phyloP scores from a whole-genome alignment of 2,113 vertebrate genomes.

The Pholis gunnellus region DNA sequence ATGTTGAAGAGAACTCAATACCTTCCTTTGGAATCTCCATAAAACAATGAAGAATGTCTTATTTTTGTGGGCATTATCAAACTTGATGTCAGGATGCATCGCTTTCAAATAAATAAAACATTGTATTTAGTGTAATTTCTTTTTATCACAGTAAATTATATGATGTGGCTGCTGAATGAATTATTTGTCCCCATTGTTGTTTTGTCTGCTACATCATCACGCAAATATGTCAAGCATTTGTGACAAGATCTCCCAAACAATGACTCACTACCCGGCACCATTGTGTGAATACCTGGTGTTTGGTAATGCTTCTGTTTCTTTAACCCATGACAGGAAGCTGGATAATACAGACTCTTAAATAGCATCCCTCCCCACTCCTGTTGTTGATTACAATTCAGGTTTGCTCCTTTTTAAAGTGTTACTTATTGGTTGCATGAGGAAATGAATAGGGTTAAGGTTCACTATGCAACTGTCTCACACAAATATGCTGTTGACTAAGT shows the following conservation, averaged over 20 bases:
- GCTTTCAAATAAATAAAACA: neutral
- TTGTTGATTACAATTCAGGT: neutral
- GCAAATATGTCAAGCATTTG: slow-evolving; percentile 68
- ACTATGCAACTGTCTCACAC: slow-evolving; percentile 18
- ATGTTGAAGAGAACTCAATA: neutral
- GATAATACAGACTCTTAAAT: slow-evolving; percentile 24
- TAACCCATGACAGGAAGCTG: slow-evolving; percentile 50
- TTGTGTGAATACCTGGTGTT: slow-evolving; percentile 61
- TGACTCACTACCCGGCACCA: slow-evolving; percentile 63
- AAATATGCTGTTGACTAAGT: slow-evolving; percentile 22
- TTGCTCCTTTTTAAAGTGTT: slow-evolving; percentile 2
- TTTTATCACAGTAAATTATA: slow-evolving; percentile 39
- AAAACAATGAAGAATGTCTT: neutral
- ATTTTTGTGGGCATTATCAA: neutral
- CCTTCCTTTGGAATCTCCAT: neutral
- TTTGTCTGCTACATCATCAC: slow-evolving; percentile 53
- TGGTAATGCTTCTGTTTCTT: slow-evolving; percentile 36
- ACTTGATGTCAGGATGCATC: neutral
- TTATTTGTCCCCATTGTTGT: slow-evolving; percentile 41
- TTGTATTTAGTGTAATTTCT: neutral
- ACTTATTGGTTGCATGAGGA: neutral
- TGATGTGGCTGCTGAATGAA: slow-evolving; percentile 22
- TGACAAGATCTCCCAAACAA: slow-evolving; percentile 58
- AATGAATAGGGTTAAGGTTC: slow-evolving; percentile 4
- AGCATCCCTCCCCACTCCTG: neutral